phyloP scores from a whole-genome alignment of 2,888 invertebrate species.

The Antheraea assamensis region DNA sequence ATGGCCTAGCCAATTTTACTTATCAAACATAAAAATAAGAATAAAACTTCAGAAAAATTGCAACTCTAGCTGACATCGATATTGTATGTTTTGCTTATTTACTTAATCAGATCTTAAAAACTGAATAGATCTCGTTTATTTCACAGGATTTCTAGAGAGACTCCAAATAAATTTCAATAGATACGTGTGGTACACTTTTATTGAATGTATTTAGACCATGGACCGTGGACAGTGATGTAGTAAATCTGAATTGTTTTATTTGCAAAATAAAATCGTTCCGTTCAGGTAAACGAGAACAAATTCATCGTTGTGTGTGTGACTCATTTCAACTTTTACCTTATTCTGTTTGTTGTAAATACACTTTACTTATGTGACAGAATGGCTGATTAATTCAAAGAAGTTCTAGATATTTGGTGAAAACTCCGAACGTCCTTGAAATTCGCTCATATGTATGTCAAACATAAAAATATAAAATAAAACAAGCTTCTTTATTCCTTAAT shows the following conservation, averaged over 20 bases:
- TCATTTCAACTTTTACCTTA: conserved; percentile 8
- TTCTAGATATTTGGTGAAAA: conserved; percentile 12
- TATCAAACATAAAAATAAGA: background rate
- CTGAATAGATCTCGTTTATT: background rate
- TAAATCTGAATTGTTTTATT: conserved; percentile 11
- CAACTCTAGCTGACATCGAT: background rate
- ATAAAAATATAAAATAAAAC: background rate
- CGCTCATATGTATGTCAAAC: background rate
- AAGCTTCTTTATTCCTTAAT: conserved; percentile 9
- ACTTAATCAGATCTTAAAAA: background rate
- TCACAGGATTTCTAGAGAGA: background rate
- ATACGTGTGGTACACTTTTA: conserved; percentile 11
- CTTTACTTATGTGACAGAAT: conserved; percentile 5
- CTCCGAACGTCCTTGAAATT: conserved; percentile 8
- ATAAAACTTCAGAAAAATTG: background rate
- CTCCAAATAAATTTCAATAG: background rate
- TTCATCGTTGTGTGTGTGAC: background rate
- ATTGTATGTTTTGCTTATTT: background rate
- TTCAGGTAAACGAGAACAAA: conserved; percentile 7
- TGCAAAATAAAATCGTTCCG: conserved; percentile 3
- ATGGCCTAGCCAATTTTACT: background rate
- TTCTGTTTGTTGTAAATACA: background rate
- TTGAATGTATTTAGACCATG: background rate
- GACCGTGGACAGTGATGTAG: background rate
- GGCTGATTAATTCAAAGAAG: conserved; percentile 8